These are phyloP conservation scores for Neodiprion virginianus DNA, from an alignment of 1,140 invertebrate species.

Conservation along the genomic window DNA sequence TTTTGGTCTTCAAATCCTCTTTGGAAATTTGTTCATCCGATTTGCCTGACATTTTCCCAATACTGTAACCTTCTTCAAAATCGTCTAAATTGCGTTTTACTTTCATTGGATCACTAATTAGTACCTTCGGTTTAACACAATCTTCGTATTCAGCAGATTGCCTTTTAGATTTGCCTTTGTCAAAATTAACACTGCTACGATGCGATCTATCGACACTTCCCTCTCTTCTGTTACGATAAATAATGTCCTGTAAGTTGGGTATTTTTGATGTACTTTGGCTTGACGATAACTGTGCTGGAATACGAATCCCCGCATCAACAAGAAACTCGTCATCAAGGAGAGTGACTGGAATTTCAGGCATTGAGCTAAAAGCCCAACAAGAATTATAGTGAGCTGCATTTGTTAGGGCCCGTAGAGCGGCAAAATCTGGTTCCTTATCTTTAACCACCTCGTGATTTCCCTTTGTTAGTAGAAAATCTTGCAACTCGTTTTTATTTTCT, in stretches of 20 bases:
- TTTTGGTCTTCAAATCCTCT: conserved; percentile 32
- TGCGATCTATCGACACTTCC: conserved; percentile 25
- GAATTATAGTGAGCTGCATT: conserved; percentile 48
- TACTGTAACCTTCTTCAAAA: conserved; percentile 42
- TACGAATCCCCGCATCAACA: conserved; percentile 62
- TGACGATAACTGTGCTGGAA: conserved; percentile 49
- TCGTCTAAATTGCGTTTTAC: conserved; percentile 39
- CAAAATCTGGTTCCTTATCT: conserved; percentile 33
- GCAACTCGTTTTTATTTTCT: conserved; percentile 40
- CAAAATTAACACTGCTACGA: conserved; percentile 28
- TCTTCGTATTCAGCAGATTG: conserved; percentile 52
- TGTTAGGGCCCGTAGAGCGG: conserved; percentile 33
- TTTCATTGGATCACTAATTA: conserved; percentile 28
- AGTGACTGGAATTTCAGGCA: conserved; percentile 52
- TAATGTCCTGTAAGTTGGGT: conserved; percentile 50
- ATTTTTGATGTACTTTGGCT: conserved; percentile 51
- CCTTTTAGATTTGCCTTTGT: conserved; percentile 39
- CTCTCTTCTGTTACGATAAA: conserved; percentile 43
- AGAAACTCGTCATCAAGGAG: conserved; percentile 61
- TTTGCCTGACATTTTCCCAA: conserved; percentile 28
- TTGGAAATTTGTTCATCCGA: conserved; percentile 27
- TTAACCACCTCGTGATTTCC: conserved; percentile 35
- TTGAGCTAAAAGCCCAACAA: conserved; percentile 58
- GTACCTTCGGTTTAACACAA: conserved; percentile 38
- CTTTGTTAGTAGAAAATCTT: conserved; percentile 44